These are phyloP conservation scores for Plodia interpunctella DNA, from an alignment of 1,140 invertebrate genomes.

Conservation along the genomic window DNA sequence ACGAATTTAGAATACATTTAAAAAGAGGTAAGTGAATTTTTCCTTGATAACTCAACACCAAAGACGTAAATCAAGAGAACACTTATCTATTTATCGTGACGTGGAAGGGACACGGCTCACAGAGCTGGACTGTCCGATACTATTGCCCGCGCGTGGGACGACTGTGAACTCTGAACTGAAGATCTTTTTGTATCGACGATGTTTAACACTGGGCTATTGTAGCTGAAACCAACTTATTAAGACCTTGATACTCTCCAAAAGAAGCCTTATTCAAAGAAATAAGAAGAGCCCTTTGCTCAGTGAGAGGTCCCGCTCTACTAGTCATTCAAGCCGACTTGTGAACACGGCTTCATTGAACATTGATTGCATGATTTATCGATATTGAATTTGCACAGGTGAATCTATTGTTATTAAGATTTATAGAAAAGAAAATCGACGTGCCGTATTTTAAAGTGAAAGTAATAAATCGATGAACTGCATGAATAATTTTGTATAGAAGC, in stretches of 20 bases:
- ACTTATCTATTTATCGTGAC: not conserved
- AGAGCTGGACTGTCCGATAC: slow-evolving; percentile 22
- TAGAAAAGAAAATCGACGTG: slow-evolving; percentile 22
- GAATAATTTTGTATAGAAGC: slow-evolving; percentile 7
- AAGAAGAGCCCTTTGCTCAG: not conserved
- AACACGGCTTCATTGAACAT: slow-evolving; percentile 30
- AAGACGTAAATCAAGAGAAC: not conserved
- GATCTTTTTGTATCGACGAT: slow-evolving; percentile 34
- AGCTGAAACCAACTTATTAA: not conserved
- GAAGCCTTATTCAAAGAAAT: not conserved
- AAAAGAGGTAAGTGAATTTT: slow-evolving; percentile 23
- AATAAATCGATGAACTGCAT: slow-evolving; percentile 4
- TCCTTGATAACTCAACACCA: not conserved
- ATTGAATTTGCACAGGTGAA: slow-evolving; percentile 36
- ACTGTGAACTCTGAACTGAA: slow-evolving; percentile 37
- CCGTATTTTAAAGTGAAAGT: slow-evolving; percentile 11
- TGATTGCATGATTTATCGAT: slow-evolving; percentile 42
- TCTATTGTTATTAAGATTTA: slow-evolving; percentile 28
- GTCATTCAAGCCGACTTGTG: slow-evolving; percentile 21
- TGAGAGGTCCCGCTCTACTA: not conserved
- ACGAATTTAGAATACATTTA: not conserved
- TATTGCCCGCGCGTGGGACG: slow-evolving; percentile 38
- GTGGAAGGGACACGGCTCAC: not conserved
- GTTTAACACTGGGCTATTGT: slow-evolving; percentile 16
- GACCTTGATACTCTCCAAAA: not conserved